Evolutionary conservation across 1,140 invertebrate genomes (phyloP).

Genomic region (Drosophila sp.): DNA sequence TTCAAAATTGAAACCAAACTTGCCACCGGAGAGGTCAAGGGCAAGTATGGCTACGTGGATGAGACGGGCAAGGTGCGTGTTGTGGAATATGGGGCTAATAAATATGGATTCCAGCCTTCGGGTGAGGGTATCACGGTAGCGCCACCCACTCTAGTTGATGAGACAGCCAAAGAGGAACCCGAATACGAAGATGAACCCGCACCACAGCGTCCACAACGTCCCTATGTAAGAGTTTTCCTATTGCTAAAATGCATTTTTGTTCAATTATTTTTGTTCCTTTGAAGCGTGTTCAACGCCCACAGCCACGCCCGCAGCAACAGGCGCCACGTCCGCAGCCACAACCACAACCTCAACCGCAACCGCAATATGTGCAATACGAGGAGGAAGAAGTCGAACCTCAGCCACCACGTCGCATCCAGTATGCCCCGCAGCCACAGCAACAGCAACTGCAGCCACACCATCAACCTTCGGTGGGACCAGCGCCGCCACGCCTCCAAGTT

Average conservation of each 20-base stretch:
- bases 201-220: constrained; percentile 76
- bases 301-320: constrained; percentile 67
- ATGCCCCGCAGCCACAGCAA: constrained; percentile 63
- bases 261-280: neutral
- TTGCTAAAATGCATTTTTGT: neutral
- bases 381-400: constrained; percentile 68
- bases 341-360: constrained; percentile 77
- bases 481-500: constrained; percentile 75
- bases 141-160: constrained; percentile 90
- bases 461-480: constrained; percentile 64
- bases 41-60: constrained; percentile 94
- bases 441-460: constrained; percentile 48
- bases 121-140: constrained; percentile 94
- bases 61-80: constrained; percentile 90
- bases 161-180: constrained; percentile 85
- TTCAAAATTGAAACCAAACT: constrained; percentile 94
- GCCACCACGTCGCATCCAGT: constrained; percentile 74
- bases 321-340: constrained; percentile 71
- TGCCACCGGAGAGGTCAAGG: constrained; percentile 90
- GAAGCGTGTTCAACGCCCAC: constrained; percentile 63
- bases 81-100: constrained; percentile 94
- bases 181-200: constrained; percentile 84
- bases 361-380: constrained; percentile 80
- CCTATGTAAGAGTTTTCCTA: constrained; percentile 62
- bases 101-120: constrained; percentile 92